A percentile compares a stretch with the other conserved stretches of the same genome.
phyloP scores from a whole-genome alignment of 2,113 vertebrate species.

The Trematocara zebra region DNA sequence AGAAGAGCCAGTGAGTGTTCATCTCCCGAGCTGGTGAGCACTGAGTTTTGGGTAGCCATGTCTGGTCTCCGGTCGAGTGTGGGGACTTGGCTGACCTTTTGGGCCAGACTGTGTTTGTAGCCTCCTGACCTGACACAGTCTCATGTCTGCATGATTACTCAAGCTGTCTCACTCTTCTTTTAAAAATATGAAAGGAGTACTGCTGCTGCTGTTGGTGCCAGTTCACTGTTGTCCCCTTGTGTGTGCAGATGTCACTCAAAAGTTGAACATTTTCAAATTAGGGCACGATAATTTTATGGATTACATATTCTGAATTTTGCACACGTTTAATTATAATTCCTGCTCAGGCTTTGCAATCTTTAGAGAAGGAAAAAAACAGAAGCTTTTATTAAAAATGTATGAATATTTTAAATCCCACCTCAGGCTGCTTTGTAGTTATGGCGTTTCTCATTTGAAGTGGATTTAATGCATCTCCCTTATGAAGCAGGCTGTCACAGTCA shows the following conservation, averaged over 20 bases:
- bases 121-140: conserved; percentile 23
- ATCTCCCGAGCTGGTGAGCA: neutral
- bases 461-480: neutral
- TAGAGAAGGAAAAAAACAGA: neutral
- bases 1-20: neutral
- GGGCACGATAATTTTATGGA: neutral
- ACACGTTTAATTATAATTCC: neutral
- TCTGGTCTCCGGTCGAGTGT: neutral
- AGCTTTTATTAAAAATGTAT: conserved; percentile 34
- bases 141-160: neutral
- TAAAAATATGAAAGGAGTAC: neutral
- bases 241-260: neutral
- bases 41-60: neutral
- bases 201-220: neutral
- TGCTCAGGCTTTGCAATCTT: neutral
- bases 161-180: neutral
- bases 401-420: neutral
- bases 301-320: neutral
- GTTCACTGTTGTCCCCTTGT: neutral
- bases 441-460: neutral
- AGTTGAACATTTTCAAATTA: neutral
- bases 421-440: neutral
- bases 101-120: conserved; percentile 18
- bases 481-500: conserved; percentile 31
- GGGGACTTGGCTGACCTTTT: conserved; percentile 33